phyloP scores from a whole-genome alignment of 2,797 vertebrate genomes.

The Galaxias olidus region DNA sequence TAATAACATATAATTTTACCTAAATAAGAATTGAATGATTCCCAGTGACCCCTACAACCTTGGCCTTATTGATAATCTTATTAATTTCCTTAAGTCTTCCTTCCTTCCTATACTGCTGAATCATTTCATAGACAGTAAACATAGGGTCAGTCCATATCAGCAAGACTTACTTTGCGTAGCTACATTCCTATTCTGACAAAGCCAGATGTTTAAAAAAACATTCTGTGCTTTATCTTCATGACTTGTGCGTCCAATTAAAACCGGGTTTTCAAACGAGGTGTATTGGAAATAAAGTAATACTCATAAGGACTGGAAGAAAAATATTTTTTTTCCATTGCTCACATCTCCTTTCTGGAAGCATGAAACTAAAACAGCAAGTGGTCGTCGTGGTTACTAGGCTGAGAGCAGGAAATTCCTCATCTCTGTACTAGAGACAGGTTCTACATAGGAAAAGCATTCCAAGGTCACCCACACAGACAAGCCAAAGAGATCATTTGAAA shows the following conservation, averaged over 20 bases:
- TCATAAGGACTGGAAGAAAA: background rate
- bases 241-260: no score
- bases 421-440: background rate
- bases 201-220: background rate
- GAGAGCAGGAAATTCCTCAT: conserved; percentile 10
- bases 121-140: background rate
- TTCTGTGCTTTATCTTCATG: no score
- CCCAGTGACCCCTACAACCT: conserved; percentile 1
- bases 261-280: background rate
- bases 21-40: conserved; percentile 10
- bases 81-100: no score
- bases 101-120: no score
- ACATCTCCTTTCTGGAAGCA: background rate
- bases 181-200: background rate
- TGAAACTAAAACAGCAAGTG: background rate
- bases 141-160: background rate
- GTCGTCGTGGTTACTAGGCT: conserved; percentile 5
- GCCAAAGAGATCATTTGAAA: background rate
- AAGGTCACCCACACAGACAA: conserved; percentile 1
- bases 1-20: conserved; percentile 5
- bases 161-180: background rate
- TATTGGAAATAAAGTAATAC: background rate
- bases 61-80: background rate
- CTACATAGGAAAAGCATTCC: background rate
- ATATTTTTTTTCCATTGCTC: conserved; percentile 2